Evolutionary conservation across 2,888 invertebrate genomes (phyloP).

Genomic region (Anagyrus pseudococci): DNA sequence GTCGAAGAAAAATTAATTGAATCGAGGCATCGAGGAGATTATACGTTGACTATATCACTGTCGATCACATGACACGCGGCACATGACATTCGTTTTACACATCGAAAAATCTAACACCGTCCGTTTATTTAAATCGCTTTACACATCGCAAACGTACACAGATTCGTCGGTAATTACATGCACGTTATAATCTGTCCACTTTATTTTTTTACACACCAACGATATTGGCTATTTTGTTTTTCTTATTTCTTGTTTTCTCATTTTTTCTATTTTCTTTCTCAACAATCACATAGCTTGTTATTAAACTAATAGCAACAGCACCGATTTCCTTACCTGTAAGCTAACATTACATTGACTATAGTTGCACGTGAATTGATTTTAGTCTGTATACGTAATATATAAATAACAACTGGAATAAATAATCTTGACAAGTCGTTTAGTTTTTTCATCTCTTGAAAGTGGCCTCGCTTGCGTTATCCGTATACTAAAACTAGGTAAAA

Average conservation of each 20-base stretch:
- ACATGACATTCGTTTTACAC: slow-evolving; percentile 6
- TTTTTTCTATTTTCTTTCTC: slow-evolving; percentile 11
- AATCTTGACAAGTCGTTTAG: slow-evolving; percentile 24
- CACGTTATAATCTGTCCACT: not conserved
- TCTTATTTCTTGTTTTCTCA: slow-evolving; percentile 22
- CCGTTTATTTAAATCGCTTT: not conserved
- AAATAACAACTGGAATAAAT: slow-evolving; percentile 8
- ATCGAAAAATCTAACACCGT: slow-evolving; percentile 8
- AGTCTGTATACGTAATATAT: not conserved
- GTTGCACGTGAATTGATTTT: not conserved
- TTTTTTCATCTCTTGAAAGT: not conserved
- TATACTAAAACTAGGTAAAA: slow-evolving; percentile 9
- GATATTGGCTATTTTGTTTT: not conserved
- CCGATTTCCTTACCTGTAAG: not conserved
- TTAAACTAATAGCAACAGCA: not conserved
- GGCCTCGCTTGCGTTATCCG: not conserved
- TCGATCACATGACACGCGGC: slow-evolving; percentile 6
- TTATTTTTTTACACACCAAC: not conserved
- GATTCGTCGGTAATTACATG: slow-evolving; percentile 4
- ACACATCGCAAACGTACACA: slow-evolving; percentile 18
- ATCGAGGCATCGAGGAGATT: slow-evolving; percentile 23
- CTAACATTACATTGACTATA: not conserved
- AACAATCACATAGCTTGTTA: not conserved
- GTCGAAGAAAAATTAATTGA: slow-evolving; percentile 33
- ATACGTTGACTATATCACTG: slow-evolving; percentile 5